Conservation (phyloP, 2,113 vertebrate species). For the Corythornis cristatus region DNA sequence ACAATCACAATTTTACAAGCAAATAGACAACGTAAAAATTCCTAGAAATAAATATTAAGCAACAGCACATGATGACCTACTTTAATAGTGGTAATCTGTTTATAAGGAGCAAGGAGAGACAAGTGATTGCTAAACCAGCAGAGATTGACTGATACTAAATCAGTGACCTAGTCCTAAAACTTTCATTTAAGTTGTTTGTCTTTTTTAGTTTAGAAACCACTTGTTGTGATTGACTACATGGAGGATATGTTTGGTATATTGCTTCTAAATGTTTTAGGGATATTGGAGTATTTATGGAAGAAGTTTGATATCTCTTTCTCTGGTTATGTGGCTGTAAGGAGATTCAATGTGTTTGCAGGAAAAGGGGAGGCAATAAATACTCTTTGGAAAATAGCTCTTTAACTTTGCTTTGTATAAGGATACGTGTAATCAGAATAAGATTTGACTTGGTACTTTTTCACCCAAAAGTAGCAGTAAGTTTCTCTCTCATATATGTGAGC, state of each 20-base stretch:
- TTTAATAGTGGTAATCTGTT: neutral
- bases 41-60: neutral
- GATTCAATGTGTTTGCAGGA: neutral
- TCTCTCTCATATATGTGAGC: neutral
- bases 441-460: neutral
- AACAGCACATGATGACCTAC: neutral
- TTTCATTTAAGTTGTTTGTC: neutral
- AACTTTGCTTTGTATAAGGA: neutral
- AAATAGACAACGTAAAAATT: neutral
- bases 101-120: neutral
- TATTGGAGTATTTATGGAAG: neutral
- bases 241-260: neutral
- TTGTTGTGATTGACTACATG: rapidly evolving
- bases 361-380: neutral
- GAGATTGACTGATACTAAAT: neutral
- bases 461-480: neutral
- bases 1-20: neutral
- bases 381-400: neutral
- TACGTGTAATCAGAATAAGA: neutral
- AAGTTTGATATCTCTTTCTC: neutral
- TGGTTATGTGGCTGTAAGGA: neutral
- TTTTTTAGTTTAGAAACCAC: neutral
- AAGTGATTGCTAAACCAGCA: neutral
- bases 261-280: neutral
- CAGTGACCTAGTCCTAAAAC: neutral